Evolutionary conservation across 1,140 invertebrate species (phyloP).

Genomic region (Zaprionus davidi): DNA sequence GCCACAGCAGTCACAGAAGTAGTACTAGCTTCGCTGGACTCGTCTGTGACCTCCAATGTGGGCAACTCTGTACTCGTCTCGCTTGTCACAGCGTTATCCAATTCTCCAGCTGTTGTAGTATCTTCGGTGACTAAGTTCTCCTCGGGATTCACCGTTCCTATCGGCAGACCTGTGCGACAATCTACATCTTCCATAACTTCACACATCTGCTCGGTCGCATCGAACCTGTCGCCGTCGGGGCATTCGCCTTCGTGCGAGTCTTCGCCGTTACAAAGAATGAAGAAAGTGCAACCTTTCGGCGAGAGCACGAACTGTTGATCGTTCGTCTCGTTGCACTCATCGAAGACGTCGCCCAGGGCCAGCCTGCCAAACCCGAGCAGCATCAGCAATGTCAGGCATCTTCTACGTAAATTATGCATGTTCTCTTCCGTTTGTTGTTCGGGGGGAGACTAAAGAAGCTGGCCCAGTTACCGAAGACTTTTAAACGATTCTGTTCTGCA

Average conservation of each 20-base stretch:
- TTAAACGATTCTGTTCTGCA: slow-evolving; percentile 9
- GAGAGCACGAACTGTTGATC: slow-evolving; percentile 54
- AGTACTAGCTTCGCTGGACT: background rate
- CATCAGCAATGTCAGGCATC: background rate
- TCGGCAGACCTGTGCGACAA: slow-evolving; percentile 52
- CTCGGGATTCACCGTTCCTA: slow-evolving; percentile 2
- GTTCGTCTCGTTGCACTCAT: slow-evolving; percentile 49
- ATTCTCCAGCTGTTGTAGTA: background rate
- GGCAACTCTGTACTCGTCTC: background rate
- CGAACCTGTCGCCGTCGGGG: slow-evolving; percentile 66
- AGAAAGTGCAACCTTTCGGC: slow-evolving; percentile 61
- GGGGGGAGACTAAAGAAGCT: slow-evolving; percentile 22
- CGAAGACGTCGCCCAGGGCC: slow-evolving; percentile 49
- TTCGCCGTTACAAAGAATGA: slow-evolving; percentile 68
- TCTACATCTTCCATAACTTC: slow-evolving; percentile 68
- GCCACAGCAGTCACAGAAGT: background rate
- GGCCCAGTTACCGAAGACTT: slow-evolving; percentile 8
- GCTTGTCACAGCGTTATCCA: background rate
- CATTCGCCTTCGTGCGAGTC: slow-evolving; percentile 77
- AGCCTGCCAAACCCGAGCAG: background rate
- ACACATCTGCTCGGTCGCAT: slow-evolving; percentile 58
- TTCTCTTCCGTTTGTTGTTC: slow-evolving; percentile 7
- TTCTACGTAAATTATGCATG: slow-evolving; percentile 10
- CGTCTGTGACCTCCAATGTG: background rate
- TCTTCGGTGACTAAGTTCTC: background rate